A percentile compares a stretch with the other conserved stretches of the same genome.
Evolutionary conservation across 2,113 vertebrate genomes (phyloP).

Genomic region (Dendropsophus ebraccatus): DNA sequence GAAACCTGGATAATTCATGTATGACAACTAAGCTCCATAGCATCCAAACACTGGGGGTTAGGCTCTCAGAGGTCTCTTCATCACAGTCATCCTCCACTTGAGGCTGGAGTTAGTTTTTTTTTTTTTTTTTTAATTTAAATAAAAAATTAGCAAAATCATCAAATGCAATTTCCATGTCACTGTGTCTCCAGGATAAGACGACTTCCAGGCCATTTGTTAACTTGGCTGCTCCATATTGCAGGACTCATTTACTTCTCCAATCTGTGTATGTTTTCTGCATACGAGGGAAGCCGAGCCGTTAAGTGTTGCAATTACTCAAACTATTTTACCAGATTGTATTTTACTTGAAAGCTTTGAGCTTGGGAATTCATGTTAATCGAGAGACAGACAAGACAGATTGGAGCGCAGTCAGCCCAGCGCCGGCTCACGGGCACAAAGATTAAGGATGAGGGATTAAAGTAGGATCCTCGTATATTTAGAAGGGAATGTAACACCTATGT

Average conservation of each 20-base stretch:
- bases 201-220: not conserved
- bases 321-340: conserved; percentile 48
- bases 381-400: conserved; percentile 41
- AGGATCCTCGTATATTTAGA: no score
- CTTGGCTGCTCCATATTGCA: not conserved
- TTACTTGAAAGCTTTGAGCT: conserved; percentile 29
- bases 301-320: conserved; percentile 43
- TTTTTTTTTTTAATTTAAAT: no score
- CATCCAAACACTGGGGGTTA: no score
- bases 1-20: no score
- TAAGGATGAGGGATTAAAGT: not conserved
- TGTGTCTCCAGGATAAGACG: not conserved
- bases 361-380: conserved; percentile 39
- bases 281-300: not conserved
- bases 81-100: no score
- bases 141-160: no score
- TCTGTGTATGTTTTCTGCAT: conserved; percentile 21
- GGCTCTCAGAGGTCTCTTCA: no score
- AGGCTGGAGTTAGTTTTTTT: no score
- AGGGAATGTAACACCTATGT: no score
- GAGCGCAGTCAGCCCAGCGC: conserved; percentile 1
- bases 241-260: conserved; percentile 20
- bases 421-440: not conserved
- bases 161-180: no score
- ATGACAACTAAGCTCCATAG: no score